Base-by-base conservation (phyloP, 1,140 invertebrate genomes). In the Aporrectodea caliginosa region DNA sequence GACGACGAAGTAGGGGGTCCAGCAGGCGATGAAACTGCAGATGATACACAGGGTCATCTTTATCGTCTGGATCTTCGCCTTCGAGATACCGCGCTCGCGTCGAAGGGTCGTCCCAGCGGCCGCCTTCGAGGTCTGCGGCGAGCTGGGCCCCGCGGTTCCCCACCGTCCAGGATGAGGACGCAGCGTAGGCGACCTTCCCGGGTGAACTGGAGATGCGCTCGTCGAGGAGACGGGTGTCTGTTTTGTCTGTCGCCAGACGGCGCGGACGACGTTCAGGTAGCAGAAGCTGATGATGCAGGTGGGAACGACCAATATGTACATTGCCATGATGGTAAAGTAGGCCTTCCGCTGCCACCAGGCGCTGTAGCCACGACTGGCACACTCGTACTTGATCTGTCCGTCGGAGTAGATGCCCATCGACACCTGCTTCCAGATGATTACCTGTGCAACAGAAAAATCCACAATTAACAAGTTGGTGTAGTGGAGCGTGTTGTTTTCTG, bases 31-130 rank as follows among this genome's bases (percentile, higher is more conserved):
- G 79, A 89, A 89, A 16, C 81, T 85, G 27, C 84, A 81, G 31
- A 89, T 88, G 32, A 90, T 90, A 69, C 84, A 85, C 73, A 90
- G 83, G 16, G 88, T 88, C 86, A 90, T 87, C 82, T 89, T 89
- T 1, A 89, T 82, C 1, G 88, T 89, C 83, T 88, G 88, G 22
- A 90, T 88, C 82, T 89, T 89, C 16, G 88, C 88, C n/a, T 86
- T 81, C 2, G 86, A 84, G 71, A 87, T 86, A 16, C 84, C 79
- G 29, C 82, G 82, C 31, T 82, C 83, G 75, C 84, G 82, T 1
- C 78, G 76, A 1, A 85, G 79, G 16, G 83, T 82, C 58, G 82
- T 81, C 34, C 85, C 73, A 29, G 85, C 77, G 16, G 83, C 79
- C 16, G 71, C 70, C 16, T 80, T 79, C 35, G 82, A 81, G 6